phyloP scores from a whole-genome alignment of 2,888 invertebrate species.

The Ganaspis brasiliensis region DNA sequence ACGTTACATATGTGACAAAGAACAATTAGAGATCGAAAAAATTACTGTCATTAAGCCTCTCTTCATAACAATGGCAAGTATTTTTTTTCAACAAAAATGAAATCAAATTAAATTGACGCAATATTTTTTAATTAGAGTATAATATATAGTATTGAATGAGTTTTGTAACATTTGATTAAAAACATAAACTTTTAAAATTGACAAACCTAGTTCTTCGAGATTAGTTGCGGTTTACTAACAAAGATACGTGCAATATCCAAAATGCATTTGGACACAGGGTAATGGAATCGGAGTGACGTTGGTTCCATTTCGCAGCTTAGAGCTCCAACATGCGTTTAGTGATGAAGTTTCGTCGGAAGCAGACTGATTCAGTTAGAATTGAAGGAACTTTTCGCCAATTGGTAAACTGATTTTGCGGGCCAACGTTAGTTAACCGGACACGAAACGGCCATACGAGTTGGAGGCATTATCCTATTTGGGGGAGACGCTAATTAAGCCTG shows the following conservation, averaged over 20 bases:
- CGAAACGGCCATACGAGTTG: slow-evolving; percentile 73
- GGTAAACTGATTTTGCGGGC: slow-evolving; percentile 77
- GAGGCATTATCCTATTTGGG: slow-evolving; percentile 73
- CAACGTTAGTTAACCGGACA: slow-evolving; percentile 77
- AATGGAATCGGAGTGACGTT: slow-evolving; percentile 50
- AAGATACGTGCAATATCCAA: slow-evolving; percentile 50
- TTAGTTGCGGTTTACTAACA: too few species aligned
- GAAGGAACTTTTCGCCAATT: slow-evolving; percentile 72
- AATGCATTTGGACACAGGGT: slow-evolving; percentile 56
- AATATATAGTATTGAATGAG: too few species aligned
- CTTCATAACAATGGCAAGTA: neutral
- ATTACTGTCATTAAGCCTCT: neutral
- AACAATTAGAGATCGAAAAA: slow-evolving; percentile 16
- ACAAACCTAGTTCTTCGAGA: too few species aligned
- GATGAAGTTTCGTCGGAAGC: slow-evolving; percentile 55
- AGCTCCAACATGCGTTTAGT: slow-evolving; percentile 48
- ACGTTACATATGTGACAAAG: slow-evolving; percentile 18
- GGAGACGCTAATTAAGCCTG: slow-evolving; percentile 76
- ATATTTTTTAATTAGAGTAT: too few species aligned
- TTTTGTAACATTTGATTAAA: too few species aligned
- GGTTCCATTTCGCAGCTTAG: slow-evolving; percentile 63
- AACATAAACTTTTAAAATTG: too few species aligned
- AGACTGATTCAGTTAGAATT: slow-evolving; percentile 72
- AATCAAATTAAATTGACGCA: too few species aligned
- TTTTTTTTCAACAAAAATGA: too few species aligned